Evolutionary conservation across 1,140 invertebrate genomes (phyloP).

Genomic region (Cheumatopsyche charites): DNA sequence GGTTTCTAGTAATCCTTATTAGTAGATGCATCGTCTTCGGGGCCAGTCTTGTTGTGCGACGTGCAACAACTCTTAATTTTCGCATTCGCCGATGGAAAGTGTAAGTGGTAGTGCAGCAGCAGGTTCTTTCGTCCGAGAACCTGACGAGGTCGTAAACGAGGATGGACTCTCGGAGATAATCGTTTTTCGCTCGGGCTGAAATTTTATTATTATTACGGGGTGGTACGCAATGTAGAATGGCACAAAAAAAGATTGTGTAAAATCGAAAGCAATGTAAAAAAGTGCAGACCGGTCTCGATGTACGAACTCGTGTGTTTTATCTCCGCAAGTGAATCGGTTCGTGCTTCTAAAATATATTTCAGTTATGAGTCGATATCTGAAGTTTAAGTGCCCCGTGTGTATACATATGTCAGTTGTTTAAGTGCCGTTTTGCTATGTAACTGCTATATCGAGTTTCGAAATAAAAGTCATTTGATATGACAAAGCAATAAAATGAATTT

Average conservation of each 20-base stretch:
- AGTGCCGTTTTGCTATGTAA: too few species aligned
- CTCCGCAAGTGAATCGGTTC: too few species aligned
- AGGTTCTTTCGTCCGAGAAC: conserved; percentile 20
- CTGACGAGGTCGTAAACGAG: not conserved
- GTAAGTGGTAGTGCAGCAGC: conserved; percentile 27
- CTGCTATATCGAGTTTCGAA: too few species aligned
- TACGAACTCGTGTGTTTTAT: too few species aligned
- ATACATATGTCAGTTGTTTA: too few species aligned
- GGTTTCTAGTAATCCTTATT: conserved; percentile 21
- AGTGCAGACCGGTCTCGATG: too few species aligned
- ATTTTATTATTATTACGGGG: not conserved
- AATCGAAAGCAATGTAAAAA: conserved; percentile 6
- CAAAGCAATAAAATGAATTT: too few species aligned
- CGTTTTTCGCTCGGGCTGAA: conserved; percentile 2
- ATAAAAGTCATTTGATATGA: too few species aligned
- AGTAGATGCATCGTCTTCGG: not conserved
- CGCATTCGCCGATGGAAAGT: conserved; percentile 26
- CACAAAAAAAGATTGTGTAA: not conserved
- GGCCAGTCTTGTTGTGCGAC: conserved; percentile 1
- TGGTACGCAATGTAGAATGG: not conserved
- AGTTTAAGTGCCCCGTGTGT: too few species aligned
- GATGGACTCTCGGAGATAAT: conserved; percentile 15
- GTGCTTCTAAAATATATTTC: too few species aligned
- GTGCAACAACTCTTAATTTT: conserved; percentile 34
- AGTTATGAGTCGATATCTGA: too few species aligned